Percentiles rank a stretch among this genome's conserved stretches.
phyloP scores from a whole-genome alignment of 2,888 invertebrate genomes.

The Microctonus aethiopoides region DNA sequence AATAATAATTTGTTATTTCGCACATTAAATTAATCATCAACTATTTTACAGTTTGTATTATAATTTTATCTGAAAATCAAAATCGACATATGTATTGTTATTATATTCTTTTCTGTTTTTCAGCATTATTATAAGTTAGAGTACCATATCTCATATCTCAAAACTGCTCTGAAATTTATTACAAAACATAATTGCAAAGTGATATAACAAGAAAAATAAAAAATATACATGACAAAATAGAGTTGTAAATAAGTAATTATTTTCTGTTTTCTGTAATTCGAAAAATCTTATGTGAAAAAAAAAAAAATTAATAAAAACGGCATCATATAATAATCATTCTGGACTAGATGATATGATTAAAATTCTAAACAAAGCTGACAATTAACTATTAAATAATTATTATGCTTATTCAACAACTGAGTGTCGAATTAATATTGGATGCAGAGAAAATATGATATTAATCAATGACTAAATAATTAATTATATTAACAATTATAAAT shows the following conservation, averaged over 20 bases:
- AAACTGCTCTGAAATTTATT: not conserved
- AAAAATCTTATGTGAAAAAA: not conserved
- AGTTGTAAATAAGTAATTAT: not conserved
- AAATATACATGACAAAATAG: constrained; percentile 10
- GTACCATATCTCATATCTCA: not conserved
- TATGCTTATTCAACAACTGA: not conserved
- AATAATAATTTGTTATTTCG: not conserved
- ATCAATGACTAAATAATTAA: not conserved
- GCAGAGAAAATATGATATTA: not conserved
- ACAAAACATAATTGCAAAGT: not conserved
- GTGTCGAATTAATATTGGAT: not conserved
- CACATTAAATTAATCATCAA: not conserved
- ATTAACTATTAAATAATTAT: constrained; percentile 30
- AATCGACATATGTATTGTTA: not conserved
- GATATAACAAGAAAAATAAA: not conserved
- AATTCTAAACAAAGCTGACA: constrained; percentile 34
- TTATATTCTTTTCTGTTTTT: not conserved
- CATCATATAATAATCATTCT: constrained; percentile 21
- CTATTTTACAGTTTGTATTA: not conserved
- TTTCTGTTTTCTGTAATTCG: not conserved
- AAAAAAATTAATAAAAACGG: too few species aligned
- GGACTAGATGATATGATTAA: constrained; percentile 30
- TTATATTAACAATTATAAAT: constrained; percentile 29
- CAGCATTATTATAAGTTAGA: not conserved
- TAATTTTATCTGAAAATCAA: not conserved